Evolutionary conservation across 2,113 vertebrate species (phyloP).

Genomic region (Ciconia maguari): DNA sequence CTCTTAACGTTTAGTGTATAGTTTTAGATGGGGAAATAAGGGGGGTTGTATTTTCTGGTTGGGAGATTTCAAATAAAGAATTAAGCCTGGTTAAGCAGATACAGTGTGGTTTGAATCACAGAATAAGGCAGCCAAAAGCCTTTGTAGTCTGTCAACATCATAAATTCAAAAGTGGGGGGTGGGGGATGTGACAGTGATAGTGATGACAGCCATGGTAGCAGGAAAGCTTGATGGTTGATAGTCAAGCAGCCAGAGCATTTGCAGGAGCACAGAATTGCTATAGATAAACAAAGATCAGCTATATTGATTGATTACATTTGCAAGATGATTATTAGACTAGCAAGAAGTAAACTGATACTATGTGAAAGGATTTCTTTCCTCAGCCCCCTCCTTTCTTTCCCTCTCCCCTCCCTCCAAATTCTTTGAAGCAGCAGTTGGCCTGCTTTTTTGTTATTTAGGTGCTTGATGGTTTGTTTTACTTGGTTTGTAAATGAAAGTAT

Average conservation of each 20-base stretch:
- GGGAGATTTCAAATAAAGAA: conserved; percentile 89
- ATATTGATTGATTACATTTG: conserved; percentile 41
- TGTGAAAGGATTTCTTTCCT: not conserved
- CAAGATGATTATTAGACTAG: conserved; percentile 26
- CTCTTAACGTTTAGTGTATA: conserved; percentile 63
- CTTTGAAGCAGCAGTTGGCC: not conserved
- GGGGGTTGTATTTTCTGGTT: conserved; percentile 90
- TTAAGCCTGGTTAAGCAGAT: conserved; percentile 80
- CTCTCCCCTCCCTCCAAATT: not conserved
- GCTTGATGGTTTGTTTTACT: not conserved
- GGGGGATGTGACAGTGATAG: conserved; percentile 12
- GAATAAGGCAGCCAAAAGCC: conserved; percentile 76
- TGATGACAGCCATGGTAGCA: conserved; percentile 32
- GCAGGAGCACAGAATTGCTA: conserved; percentile 21
- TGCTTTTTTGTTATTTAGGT: not conserved
- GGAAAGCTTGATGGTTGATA: not conserved
- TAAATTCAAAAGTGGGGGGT: conserved; percentile 63
- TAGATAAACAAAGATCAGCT: conserved; percentile 45
- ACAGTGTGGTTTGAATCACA: conserved; percentile 88
- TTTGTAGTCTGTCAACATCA: conserved; percentile 69
- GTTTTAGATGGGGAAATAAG: conserved; percentile 78
- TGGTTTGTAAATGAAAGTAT: not conserved
- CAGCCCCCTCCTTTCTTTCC: not conserved
- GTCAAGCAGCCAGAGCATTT: conserved; percentile 35
- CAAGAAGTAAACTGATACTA: conserved; percentile 17